Evolutionary conservation across 1,140 invertebrate species (phyloP).

Genomic region (Rhysida immarginata): DNA sequence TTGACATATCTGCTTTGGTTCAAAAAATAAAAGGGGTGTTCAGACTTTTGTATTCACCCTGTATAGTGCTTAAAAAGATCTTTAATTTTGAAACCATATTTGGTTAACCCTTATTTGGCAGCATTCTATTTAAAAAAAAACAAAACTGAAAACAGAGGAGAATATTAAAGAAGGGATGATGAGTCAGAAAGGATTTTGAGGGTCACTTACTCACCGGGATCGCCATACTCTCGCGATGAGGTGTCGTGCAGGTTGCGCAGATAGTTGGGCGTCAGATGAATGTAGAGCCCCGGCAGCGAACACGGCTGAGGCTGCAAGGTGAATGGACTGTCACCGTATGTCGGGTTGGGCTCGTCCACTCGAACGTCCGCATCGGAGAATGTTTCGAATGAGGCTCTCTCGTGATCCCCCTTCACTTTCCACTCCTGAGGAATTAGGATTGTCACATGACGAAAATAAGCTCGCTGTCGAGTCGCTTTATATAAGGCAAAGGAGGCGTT

Average conservation of each 20-base stretch:
- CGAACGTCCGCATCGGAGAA: conserved; percentile 13
- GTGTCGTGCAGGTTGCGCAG: conserved; percentile 14
- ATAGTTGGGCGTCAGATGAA: conserved; percentile 19
- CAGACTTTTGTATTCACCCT: no score
- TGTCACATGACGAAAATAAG: conserved; percentile 26
- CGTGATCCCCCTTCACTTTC: conserved; percentile 14
- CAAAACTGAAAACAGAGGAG: no score
- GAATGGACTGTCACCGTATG: conserved; percentile 17
- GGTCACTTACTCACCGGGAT: background rate
- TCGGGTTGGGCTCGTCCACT: conserved; percentile 13
- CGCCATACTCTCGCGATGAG: conserved; percentile 15
- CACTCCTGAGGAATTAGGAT: conserved; percentile 27
- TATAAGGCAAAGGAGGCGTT: conserved; percentile 16
- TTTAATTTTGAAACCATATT: no score
- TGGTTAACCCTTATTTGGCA: no score
- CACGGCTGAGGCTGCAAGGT: conserved; percentile 17
- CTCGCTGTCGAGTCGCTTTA: conserved; percentile 21
- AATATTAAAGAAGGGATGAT: no score
- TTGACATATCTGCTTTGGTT: no score
- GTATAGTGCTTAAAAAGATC: no score
- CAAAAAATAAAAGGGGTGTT: no score
- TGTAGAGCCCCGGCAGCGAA: conserved; percentile 16
- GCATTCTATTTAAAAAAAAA: no score
- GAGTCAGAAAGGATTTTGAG: no score
- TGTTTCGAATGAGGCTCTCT: conserved; percentile 5